Evolutionary conservation across 1,140 invertebrate species (phyloP).

Genomic region (Trichonephila inaurata): DNA sequence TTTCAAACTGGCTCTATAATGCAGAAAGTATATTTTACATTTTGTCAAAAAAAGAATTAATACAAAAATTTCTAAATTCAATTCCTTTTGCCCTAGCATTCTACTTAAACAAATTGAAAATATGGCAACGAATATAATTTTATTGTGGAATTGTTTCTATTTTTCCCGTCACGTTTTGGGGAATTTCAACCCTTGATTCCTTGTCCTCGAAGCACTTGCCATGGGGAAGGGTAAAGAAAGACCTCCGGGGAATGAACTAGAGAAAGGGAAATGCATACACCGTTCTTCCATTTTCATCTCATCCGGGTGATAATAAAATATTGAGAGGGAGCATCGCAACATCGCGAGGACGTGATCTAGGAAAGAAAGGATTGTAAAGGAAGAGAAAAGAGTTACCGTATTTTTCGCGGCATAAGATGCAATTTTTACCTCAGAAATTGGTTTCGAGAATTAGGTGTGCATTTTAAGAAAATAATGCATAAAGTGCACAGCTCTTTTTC

Average conservation of each 20-base stretch:
- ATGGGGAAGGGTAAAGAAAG: neutral
- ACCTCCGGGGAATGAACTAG: neutral
- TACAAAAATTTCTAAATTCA: neutral
- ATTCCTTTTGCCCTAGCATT: neutral
- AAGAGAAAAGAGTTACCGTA: neutral
- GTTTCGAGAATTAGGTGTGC: too few relatives aligned
- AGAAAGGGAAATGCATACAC: conserved; percentile 20
- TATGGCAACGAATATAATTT: conserved; percentile 25
- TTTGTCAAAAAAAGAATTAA: too few relatives aligned
- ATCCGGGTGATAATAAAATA: conserved; percentile 51
- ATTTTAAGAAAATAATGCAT: too few relatives aligned
- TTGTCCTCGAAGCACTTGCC: neutral
- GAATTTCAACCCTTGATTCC: conserved; percentile 35
- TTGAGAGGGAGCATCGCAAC: conserved; percentile 22
- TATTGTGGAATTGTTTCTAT: neutral
- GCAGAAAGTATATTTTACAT: neutral
- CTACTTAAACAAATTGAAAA: neutral
- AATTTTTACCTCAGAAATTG: too few relatives aligned
- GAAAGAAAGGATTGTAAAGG: neutral
- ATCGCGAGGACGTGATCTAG: conserved; percentile 34
- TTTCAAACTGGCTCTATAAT: neutral
- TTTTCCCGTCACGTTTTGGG: neutral
- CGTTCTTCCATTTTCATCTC: conserved; percentile 67
- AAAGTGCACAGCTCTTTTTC: too few relatives aligned
- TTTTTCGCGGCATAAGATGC: too few relatives aligned